These are phyloP conservation scores for Tortrix viridana DNA, from an alignment of 2,888 invertebrate species.

Conservation along the genomic window DNA sequence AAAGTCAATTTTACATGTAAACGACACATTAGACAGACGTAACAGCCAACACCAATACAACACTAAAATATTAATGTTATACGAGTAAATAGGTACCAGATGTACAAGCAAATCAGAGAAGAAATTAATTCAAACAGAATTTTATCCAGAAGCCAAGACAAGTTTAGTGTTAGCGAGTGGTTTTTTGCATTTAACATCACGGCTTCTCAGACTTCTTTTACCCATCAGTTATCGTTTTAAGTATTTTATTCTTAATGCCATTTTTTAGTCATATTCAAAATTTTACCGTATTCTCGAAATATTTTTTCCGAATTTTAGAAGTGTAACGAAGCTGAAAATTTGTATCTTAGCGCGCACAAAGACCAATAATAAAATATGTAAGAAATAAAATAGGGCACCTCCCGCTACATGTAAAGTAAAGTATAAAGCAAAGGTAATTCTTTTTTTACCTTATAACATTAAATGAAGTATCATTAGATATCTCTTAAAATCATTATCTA, in stretches of 20 bases:
- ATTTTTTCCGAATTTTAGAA: too few species aligned
- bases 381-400: too few species aligned
- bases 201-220: background rate
- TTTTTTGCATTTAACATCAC: conserved; percentile 3
- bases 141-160: conserved; percentile 1
- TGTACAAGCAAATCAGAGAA: background rate
- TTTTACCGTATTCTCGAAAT: background rate
- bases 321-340: too few species aligned
- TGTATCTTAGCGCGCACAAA: too few species aligned
- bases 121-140: background rate
- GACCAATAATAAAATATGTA: too few species aligned
- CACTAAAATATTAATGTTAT: conserved; percentile 8
- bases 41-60: conserved; percentile 20
- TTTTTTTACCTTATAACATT: too few species aligned
- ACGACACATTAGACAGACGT: conserved; percentile 5
- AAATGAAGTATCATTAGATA: too few species aligned
- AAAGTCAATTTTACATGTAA: background rate
- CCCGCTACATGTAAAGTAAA: too few species aligned
- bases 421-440: too few species aligned
- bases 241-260: background rate
- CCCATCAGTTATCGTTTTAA: background rate
- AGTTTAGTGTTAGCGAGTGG: conserved; percentile 17
- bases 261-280: background rate
- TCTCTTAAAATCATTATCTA: too few species aligned
- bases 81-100: background rate